Evolutionary conservation across 2,113 vertebrate species (phyloP).

Genomic region (Zosterops borbonicus): DNA sequence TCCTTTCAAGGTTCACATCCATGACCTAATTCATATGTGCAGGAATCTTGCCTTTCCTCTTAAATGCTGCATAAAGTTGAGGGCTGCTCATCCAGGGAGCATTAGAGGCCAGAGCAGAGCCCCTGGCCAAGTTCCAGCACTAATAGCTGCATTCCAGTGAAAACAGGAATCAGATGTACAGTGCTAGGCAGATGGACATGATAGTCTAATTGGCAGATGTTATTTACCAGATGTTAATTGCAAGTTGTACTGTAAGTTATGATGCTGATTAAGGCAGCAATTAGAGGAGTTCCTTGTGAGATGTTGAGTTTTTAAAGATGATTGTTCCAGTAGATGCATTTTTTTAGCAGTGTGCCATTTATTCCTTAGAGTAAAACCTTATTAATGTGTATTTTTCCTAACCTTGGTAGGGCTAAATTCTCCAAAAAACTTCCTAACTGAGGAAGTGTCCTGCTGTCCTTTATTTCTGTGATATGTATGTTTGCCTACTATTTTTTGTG

Average conservation of each 20-base stretch:
- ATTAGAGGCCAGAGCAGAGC: conserved; percentile 29
- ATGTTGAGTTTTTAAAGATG: not conserved
- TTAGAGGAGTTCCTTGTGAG: conserved; percentile 9
- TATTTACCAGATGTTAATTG: conserved; percentile 48
- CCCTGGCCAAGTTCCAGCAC: conserved; percentile 67
- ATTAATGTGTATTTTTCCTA: not conserved
- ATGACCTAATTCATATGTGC: conserved; percentile 45
- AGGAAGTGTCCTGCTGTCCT: not conserved
- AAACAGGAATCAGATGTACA: conserved; percentile 67
- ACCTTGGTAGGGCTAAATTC: not conserved
- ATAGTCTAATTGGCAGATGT: conserved; percentile 56
- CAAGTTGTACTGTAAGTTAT: conserved; percentile 5
- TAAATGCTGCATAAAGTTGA: conserved; percentile 20
- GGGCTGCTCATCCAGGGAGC: conserved; percentile 41
- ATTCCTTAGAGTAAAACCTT: not conserved
- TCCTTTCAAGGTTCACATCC: conserved; percentile 36
- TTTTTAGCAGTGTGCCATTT: not conserved
- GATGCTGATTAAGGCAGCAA: conserved; percentile 34
- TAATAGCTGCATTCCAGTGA: conserved; percentile 67
- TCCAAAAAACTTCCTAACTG: not conserved
- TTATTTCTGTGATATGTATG: not conserved
- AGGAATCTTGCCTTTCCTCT: conserved; percentile 50
- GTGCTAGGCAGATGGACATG: not conserved
- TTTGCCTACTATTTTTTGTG: not conserved
- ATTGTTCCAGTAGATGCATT: not conserved